Evolutionary conservation across 1,140 invertebrate genomes (phyloP), one percentile per base, ranked within the genome.

Genomic region (Trachelipus rathkii): DNA sequence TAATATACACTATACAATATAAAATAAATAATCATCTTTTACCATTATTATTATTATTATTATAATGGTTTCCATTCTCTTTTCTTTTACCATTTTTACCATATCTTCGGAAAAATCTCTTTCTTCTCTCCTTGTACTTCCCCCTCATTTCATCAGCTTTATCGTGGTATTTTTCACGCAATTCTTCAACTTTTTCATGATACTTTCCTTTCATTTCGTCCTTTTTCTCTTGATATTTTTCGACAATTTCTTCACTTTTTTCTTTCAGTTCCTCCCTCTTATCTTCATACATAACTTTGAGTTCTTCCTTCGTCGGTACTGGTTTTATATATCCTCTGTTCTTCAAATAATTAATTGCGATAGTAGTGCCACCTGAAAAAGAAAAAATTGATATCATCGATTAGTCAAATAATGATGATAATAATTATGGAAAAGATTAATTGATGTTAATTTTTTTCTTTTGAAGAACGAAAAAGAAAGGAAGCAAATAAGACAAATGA

Each of bases 291-390:
- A 81, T 81, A 44, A 75, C 75, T 68, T 77, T 74, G 19, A 81
- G 79, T 44, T 78, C 33, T 68, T 81, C 77, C n/a, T 77, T 76
- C 21, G 79, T 76, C 8, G 79, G 79, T 1, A 81, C 79, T 43
- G 79, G 79, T 46, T 76, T 81, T 71, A 81, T 81, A 67, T 81
- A 77, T 44, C 79, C 79, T 66, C 75, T 71, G 66, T 81, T 81
- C 75, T 77, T 81, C 72, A 81, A 50, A 72, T 81, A 81, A 69
- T 81, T 81, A 46, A 81, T 81, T 8, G 79, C 70, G 24, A 78
- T 15, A 46, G 79, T 78, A 46, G 79, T 81, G 53, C 79, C 74
- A 44, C 77, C 79, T 81, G 33, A 33, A 33, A 33, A 33, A 33
- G 2, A 33, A 33, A 33, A 33, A 33, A 33, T 33, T 33, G 33